phyloP scores from a whole-genome alignment of 2,888 invertebrate genomes.

The Phorcus lineatus region DNA sequence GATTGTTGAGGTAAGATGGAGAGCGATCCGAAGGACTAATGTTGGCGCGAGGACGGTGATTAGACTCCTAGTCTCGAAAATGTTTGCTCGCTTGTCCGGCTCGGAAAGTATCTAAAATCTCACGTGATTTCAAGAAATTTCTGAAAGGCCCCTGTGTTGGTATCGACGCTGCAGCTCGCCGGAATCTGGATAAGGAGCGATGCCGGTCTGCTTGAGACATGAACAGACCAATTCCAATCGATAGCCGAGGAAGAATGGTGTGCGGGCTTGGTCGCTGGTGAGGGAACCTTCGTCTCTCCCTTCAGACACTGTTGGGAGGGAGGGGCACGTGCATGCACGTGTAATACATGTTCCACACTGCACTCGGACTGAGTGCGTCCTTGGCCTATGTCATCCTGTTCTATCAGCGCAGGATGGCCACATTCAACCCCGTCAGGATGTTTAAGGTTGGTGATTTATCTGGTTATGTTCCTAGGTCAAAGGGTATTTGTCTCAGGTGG shows the following conservation, averaged over 20 bases:
- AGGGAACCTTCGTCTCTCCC: not conserved
- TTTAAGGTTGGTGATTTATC: not conserved
- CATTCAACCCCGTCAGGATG: not conserved
- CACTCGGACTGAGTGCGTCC: too few relatives aligned
- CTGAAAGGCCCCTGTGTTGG: not conserved
- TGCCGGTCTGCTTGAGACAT: not conserved
- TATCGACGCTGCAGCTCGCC: not conserved
- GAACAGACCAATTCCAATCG: not conserved
- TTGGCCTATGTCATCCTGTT: too few relatives aligned
- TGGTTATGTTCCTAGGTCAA: too few relatives aligned
- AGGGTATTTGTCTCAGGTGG: too few relatives aligned
- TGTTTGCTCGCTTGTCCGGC: not conserved
- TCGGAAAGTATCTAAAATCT: constrained; percentile 1
- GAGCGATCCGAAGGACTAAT: not conserved
- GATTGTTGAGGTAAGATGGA: not conserved
- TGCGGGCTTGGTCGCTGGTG: not conserved
- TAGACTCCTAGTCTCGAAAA: not conserved
- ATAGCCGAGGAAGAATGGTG: not conserved
- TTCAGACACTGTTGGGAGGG: not conserved
- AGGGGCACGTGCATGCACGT: not conserved
- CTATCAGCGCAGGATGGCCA: not conserved
- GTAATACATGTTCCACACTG: not conserved
- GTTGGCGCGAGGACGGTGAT: not conserved
- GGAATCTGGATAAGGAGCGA: not conserved
- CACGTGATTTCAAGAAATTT: constrained; percentile 10